Conservation (phyloP, 2,113 vertebrate genomes). For the Sinocyclocheilus grahami region DNA sequence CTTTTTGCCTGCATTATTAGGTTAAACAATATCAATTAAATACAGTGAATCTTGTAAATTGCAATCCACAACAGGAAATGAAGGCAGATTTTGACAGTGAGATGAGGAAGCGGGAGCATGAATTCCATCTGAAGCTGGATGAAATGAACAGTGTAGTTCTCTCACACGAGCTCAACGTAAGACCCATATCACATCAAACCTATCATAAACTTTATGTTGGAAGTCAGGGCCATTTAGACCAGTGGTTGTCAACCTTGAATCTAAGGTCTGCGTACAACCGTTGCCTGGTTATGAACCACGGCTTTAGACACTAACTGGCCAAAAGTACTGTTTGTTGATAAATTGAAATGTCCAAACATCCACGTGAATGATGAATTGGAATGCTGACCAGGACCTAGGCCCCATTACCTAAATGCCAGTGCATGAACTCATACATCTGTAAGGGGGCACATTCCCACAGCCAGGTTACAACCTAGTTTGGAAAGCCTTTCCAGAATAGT, state of each 20-base stretch:
- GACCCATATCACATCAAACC: neutral
- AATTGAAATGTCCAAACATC: neutral
- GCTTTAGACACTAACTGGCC: neutral
- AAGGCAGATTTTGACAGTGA: slow-evolving; percentile 72
- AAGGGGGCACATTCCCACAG: neutral
- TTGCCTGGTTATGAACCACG: neutral
- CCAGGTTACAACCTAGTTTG: neutral
- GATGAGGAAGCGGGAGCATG: slow-evolving; percentile 69
- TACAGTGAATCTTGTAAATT: neutral
- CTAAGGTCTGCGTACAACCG: too few relatives aligned
- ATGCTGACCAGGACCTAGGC: neutral
- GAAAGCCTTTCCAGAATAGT: neutral
- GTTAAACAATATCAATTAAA: neutral
- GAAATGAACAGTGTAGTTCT: slow-evolving; percentile 70
- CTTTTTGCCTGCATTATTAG: neutral
- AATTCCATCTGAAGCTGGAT: slow-evolving; percentile 73
- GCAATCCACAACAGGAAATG: slow-evolving; percentile 72
- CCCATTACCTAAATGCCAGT: neutral
- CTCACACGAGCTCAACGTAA: slow-evolving; percentile 78
- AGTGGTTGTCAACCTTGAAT: neutral
- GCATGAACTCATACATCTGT: neutral
- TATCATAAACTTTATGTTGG: neutral
- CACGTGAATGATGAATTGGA: neutral
- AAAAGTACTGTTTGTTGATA: neutral
- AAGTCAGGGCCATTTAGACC: neutral